Evolutionary conservation across 2,888 invertebrate species (phyloP), one percentile per base, ranked within the genome.

Genomic region (Electrophaes corylata): DNA sequence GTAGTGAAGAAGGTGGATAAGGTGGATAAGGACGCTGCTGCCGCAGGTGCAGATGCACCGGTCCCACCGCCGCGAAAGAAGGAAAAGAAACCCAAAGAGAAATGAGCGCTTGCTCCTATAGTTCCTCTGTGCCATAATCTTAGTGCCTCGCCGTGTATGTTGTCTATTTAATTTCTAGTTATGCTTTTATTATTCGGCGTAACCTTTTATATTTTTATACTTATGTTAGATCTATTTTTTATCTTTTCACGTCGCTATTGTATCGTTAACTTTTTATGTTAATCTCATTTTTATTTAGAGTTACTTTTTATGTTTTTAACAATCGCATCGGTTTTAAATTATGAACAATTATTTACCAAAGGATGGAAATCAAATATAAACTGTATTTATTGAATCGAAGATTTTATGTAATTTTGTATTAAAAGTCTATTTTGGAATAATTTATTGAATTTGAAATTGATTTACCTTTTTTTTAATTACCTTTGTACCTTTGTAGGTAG

Each of bases 1-100:
- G 93, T 93, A 69, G 85, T 87, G 48, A 85, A 88, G 20, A 93
- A 93, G 72, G 93, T 93, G 66, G 91, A 81, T 75, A 54, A 59
- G 14, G 59, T n/a, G n/a, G n/a, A n/a, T n/a, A n/a, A 54, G 10
- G 85, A 72, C 65, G 83, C 73, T 59, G 61, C 75, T 52, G 59
- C 75, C 62, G 76, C 46, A 20, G 47, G 77, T 59, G 83, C 74
- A 41, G 89, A 87, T 19, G 84, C 86, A 55, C 93, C 92, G 37
- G 92, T 92, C 51, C 92, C 92, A 66, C 92, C 92, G 68, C 92
- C 92, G 65, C 88, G 93, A 65, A 92, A 92, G 81, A 92, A 92
- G 81, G 91, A 91, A 79, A 92, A 92, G 83, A 92, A 92, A 70
- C 92, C 91, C 78, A 92, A 92, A 86, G 89, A 92, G 69, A 86